Evolutionary conservation across 2,888 invertebrate species (phyloP), one percentile per base, ranked within the genome.

Genomic region (Encarsia formosa): DNA sequence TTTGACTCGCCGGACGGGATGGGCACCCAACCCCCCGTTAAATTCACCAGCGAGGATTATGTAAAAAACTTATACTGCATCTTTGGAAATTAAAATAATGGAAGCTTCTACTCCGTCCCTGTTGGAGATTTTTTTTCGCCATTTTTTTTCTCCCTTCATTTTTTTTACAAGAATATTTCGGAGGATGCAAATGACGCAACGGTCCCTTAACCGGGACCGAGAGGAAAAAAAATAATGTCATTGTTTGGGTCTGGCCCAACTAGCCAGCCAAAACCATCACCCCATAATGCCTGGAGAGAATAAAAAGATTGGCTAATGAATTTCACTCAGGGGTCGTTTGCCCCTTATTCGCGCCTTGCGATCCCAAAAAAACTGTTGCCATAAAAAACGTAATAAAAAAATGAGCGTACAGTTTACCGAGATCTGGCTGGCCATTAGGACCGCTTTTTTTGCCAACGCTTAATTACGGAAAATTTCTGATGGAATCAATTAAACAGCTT

Each of bases 211-310:
- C n/a, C 50, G 39, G 18, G 26, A 45, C 58, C 49, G 49, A 55
- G 29, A 53, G 34, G 41, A 57, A 59, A 54, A 64, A 61, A 60
- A 61, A 58, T 56, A 49, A 49, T 57, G 53, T 53, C 55, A 58
- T 58, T 58, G 53, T 58, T 48, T 46, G 56, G 42, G 48, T 42
- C 43, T 49, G 46, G 49, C 49, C 54, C 40, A 45, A 48, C 19
- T 23, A 50, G 49, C 44, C 24, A 50, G 49, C 44, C 46, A 54
- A 48, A 51, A 32, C 48, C 44, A 49, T n/a, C n/a, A n/a, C n/a
- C n/a, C n/a, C n/a, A n/a, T n/a, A n/a, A n/a, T n/a, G n/a, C n/a
- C n/a, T n/a, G n/a, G n/a, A n/a, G n/a, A n/a, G n/a, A n/a, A n/a
- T n/a, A n/a, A n/a, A 5, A 15, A 26, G 46, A 57, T 54, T 52